phyloP scores from a whole-genome alignment of 2,888 invertebrate genomes.

The Matsumyia berberina region DNA sequence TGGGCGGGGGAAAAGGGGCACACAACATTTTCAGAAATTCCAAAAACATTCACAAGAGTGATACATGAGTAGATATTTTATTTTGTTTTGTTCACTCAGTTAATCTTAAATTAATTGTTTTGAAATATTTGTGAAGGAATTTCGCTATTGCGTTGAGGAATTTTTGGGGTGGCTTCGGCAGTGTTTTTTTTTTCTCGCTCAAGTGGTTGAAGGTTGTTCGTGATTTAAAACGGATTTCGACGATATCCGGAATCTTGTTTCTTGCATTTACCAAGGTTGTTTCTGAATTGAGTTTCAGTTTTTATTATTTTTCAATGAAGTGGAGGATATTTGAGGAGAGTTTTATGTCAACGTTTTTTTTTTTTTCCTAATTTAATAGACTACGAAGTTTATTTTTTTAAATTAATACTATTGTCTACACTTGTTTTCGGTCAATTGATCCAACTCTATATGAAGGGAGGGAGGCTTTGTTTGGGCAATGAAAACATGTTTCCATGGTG shows the following conservation, averaged over 20 bases:
- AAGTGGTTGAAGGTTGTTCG: slow-evolving; percentile 50
- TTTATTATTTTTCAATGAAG: not conserved
- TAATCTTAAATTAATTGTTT: slow-evolving; percentile 19
- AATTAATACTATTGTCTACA: too few species aligned
- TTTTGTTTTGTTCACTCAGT: slow-evolving; percentile 4
- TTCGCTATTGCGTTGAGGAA: not conserved
- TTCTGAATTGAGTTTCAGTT: not conserved
- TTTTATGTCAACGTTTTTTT: too few species aligned
- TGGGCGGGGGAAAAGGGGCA: slow-evolving; percentile 24
- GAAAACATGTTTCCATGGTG: too few species aligned
- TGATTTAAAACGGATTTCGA: slow-evolving; percentile 8
- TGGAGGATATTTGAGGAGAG: too few species aligned
- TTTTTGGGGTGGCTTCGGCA: not conserved
- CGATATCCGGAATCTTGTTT: slow-evolving; percentile 42
- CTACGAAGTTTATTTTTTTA: too few species aligned
- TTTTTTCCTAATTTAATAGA: too few species aligned
- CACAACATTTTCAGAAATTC: too few species aligned
- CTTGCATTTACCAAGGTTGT: slow-evolving; percentile 34
- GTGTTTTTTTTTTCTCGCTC: slow-evolving; percentile 3
- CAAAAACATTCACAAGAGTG: not conserved
- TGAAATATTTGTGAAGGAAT: slow-evolving; percentile 1
- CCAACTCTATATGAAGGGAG: too few species aligned
- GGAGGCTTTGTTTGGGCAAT: too few species aligned
- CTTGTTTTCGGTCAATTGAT: too few species aligned
- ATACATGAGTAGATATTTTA: slow-evolving; percentile 13